These are phyloP conservation scores for Dicerorhinus sumatrensis DNA, from an alignment of 2,113 vertebrate species.

Conservation along the genomic window DNA sequence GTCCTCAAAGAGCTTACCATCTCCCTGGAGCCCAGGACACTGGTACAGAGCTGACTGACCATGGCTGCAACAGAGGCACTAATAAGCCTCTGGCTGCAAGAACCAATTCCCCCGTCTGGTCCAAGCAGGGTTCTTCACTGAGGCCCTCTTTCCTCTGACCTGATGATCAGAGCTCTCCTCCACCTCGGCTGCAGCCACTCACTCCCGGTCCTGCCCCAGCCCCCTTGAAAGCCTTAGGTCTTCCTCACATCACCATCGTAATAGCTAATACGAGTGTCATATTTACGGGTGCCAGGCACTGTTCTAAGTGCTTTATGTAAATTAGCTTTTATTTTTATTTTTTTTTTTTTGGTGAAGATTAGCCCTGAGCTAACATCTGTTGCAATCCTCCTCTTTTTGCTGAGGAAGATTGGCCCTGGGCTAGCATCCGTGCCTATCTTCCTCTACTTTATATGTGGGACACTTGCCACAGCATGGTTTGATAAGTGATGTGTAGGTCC, in stretches of 20 bases:
- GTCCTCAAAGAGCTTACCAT: not conserved
- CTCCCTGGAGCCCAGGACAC: not conserved
- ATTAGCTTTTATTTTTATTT: not conserved
- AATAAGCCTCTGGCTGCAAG: not conserved
- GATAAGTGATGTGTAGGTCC: too few relatives aligned
- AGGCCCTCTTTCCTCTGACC: not conserved
- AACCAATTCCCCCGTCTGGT: rapidly evolving
- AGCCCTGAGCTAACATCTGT: too few relatives aligned
- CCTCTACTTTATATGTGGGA: too few relatives aligned
- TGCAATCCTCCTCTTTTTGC: too few relatives aligned
- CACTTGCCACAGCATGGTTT: too few relatives aligned
- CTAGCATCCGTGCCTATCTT: too few relatives aligned
- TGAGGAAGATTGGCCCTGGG: too few relatives aligned
- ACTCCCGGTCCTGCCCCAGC: not conserved
- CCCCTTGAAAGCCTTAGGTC: not conserved
- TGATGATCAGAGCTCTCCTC: not conserved
- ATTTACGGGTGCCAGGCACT: not conserved
- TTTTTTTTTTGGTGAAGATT: too few relatives aligned
- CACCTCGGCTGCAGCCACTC: not conserved
- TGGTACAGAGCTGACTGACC: not conserved
- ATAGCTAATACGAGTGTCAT: too few relatives aligned
- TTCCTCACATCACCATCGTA: not conserved
- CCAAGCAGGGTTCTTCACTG: not conserved
- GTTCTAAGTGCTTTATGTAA: not conserved
- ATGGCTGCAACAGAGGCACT: not conserved